Evolutionary conservation across 2,888 invertebrate genomes (phyloP).

Genomic region (Helicoverpa assulta): DNA sequence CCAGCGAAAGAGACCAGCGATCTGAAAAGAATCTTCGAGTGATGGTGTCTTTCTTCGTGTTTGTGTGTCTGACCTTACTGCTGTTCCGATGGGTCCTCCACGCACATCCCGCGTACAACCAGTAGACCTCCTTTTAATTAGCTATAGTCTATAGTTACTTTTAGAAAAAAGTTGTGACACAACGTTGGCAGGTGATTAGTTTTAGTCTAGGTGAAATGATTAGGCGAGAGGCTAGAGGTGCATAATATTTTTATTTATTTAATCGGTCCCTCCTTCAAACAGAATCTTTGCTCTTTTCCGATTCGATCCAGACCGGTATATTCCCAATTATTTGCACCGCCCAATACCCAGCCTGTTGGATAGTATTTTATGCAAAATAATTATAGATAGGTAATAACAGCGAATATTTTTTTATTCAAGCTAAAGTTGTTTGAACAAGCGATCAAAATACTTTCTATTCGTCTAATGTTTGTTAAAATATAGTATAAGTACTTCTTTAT

Average conservation of each 20-base stretch:
- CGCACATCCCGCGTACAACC: slow-evolving; percentile 76
- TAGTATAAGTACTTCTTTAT: too few relatives aligned
- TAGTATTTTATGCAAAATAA: too few relatives aligned
- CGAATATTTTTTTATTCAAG: neutral
- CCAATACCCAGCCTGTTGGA: neutral
- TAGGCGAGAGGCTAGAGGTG: slow-evolving; percentile 18
- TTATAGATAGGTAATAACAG: neutral
- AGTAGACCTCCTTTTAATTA: slow-evolving; percentile 44
- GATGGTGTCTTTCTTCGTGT: slow-evolving; percentile 80
- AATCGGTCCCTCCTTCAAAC: neutral
- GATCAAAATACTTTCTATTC: neutral
- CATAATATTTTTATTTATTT: slow-evolving; percentile 1
- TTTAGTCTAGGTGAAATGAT: slow-evolving; percentile 28
- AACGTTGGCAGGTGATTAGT: slow-evolving; percentile 38
- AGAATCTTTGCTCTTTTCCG: neutral
- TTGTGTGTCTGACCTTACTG: slow-evolving; percentile 78
- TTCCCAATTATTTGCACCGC: neutral
- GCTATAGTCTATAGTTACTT: slow-evolving; percentile 8
- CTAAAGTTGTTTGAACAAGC: neutral
- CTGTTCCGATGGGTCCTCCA: slow-evolving; percentile 85
- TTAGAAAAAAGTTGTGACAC: slow-evolving; percentile 29
- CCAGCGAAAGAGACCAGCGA: slow-evolving; percentile 83
- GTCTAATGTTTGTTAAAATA: too few relatives aligned
- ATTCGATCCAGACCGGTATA: neutral
- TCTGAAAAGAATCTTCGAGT: slow-evolving; percentile 83